Percentiles rank a stretch among this genome's conserved stretches.
Evolutionary conservation across 2,113 vertebrate genomes (phyloP).

Genomic region (Piaya cayana): DNA sequence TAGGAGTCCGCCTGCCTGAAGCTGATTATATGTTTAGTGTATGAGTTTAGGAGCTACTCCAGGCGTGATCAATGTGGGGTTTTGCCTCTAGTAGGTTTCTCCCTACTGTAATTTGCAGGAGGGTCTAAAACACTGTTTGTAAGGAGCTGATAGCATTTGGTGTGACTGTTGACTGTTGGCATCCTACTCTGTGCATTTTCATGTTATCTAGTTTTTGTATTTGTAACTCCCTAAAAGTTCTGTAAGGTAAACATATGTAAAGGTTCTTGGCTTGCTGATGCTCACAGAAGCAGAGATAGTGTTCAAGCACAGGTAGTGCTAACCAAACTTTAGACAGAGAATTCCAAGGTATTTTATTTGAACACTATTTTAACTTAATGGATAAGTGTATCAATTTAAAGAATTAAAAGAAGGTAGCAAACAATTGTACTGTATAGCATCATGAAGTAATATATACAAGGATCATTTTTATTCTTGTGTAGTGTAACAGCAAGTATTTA

Average conservation of each 20-base stretch:
- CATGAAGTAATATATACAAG: background rate
- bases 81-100: background rate
- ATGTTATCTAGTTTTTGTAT: background rate
- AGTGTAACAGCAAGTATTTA: background rate
- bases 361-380: background rate
- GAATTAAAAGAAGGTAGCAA: background rate
- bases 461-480: background rate
- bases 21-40: background rate
- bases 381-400: background rate
- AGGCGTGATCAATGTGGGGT: rapidly evolving
- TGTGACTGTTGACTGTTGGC: background rate
- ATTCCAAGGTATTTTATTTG: background rate
- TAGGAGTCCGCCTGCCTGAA: background rate
- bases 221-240: background rate
- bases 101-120: background rate
- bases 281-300: background rate
- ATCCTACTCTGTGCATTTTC: rapidly evolving
- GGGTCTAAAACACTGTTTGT: background rate
- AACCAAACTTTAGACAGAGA: background rate
- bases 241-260: background rate
- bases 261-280: background rate
- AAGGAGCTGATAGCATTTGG: background rate
- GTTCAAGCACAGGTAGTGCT: background rate
- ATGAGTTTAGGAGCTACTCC: background rate
- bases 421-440: background rate